These are phyloP conservation scores for Monoplex corrugatus DNA, from an alignment of 2,888 invertebrate genomes.

Conservation along the genomic window DNA sequence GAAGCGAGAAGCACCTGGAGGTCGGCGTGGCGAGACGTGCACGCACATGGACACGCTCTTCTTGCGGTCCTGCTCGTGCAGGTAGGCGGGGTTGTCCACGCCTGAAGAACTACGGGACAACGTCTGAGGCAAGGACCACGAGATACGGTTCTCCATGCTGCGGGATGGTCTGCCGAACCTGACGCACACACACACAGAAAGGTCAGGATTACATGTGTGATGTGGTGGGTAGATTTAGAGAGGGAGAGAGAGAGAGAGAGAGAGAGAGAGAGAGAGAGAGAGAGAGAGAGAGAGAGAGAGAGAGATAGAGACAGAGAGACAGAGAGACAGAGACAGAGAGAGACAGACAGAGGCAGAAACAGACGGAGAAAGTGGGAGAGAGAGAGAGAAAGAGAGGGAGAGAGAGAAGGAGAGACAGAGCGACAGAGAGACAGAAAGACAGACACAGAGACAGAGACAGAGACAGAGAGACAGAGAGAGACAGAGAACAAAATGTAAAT, in stretches of 20 bases:
- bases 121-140: constrained; percentile 47
- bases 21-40: constrained; percentile 2
- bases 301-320: not conserved
- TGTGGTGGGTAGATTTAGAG: too few relatives aligned
- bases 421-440: too few relatives aligned
- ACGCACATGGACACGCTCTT: constrained; percentile 51
- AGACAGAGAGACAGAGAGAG: too few relatives aligned
- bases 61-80: constrained; percentile 49
- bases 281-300: too few relatives aligned
- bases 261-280: too few relatives aligned
- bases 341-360: not conserved
- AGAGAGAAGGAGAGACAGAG: too few relatives aligned
- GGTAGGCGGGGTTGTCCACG: constrained; percentile 51
- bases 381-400: not conserved
- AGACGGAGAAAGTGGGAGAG: not conserved
- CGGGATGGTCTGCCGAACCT: constrained; percentile 46
- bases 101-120: constrained; percentile 42
- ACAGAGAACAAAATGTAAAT: too few relatives aligned
- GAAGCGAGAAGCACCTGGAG: constrained; percentile 34
- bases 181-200: not conserved
- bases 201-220: too few relatives aligned
- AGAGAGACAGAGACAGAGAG: not conserved
- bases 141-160: constrained; percentile 50
- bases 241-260: too few relatives aligned
- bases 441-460: too few relatives aligned